Evolutionary conservation across 2,797 vertebrate genomes (phyloP).

Genomic region (Sebastes nivosus): DNA sequence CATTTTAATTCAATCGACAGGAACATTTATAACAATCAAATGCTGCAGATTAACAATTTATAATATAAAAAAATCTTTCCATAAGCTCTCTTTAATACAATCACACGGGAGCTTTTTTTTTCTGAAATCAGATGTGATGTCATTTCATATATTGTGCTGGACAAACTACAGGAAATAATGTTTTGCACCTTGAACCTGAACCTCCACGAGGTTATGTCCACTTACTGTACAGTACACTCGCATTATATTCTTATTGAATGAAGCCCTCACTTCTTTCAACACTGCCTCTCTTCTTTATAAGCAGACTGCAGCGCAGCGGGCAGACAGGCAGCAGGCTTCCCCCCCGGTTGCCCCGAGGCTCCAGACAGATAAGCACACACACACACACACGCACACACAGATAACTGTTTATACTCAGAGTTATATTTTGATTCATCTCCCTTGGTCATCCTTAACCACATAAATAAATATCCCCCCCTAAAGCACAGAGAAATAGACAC

Average conservation of each 20-base stretch:
- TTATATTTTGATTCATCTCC: background rate
- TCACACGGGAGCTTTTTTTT: background rate
- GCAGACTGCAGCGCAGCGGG: constrained; percentile 52
- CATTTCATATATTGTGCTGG: background rate
- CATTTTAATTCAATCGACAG: background rate
- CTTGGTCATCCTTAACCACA: constrained; percentile 11
- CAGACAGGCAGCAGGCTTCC: constrained; percentile 31
- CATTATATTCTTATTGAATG: constrained; percentile 26
- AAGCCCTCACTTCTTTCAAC: constrained; percentile 43
- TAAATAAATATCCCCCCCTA: background rate
- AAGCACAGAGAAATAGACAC: background rate
- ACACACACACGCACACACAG: background rate
- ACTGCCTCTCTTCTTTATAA: constrained; percentile 49
- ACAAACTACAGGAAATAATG: background rate
- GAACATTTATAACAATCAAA: background rate
- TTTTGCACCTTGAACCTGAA: constrained; percentile 5
- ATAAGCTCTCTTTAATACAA: too few relatives aligned
- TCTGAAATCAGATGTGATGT: background rate
- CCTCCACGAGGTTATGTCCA: background rate
- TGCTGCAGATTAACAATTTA: background rate
- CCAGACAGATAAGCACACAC: constrained; percentile 52
- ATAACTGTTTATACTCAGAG: constrained; percentile 9
- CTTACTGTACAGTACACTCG: background rate
- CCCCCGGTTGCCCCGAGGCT: constrained; percentile 49
- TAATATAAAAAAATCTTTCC: background rate